A percentile compares a stretch with the other conserved stretches of the same genome.
Conservation (phyloP, 1,140 invertebrate genomes). For the Drosophila melanica region DNA sequence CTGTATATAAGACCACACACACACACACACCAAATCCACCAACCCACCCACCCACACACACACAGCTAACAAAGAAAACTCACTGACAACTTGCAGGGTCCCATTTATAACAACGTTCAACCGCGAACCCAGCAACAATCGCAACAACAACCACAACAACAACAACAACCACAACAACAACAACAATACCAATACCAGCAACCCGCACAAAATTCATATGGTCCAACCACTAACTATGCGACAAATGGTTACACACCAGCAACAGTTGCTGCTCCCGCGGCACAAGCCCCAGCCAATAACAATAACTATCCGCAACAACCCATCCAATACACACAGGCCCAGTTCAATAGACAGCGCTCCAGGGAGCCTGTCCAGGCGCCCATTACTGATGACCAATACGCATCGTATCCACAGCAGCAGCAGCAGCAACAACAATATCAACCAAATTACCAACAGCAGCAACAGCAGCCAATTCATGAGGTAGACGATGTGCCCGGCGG, state of each 20-base stretch:
- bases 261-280: slow-evolving; percentile 37
- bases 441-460: slow-evolving; percentile 32
- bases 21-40: slow-evolving; percentile 9
- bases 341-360: slow-evolving; percentile 73
- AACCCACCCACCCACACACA: slow-evolving; percentile 20
- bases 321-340: slow-evolving; percentile 76
- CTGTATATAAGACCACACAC: slow-evolving; percentile 20
- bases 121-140: slow-evolving; percentile 48
- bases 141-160: slow-evolving; percentile 33
- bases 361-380: slow-evolving; percentile 50
- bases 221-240: slow-evolving; percentile 40
- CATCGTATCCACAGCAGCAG: slow-evolving; percentile 27
- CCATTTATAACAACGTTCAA: slow-evolving; percentile 81
- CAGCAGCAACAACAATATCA: slow-evolving; percentile 28
- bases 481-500: slow-evolving; percentile 49
- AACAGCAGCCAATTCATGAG: slow-evolving; percentile 29
- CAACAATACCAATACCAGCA: slow-evolving; percentile 26
- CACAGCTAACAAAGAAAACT: slow-evolving; percentile 45
- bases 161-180: slow-evolving; percentile 41
- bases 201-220: slow-evolving; percentile 35
- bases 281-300: slow-evolving; percentile 46
- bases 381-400: background rate
- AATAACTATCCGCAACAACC: slow-evolving; percentile 59
- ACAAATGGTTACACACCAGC: slow-evolving; percentile 44
- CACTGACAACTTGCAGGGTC: slow-evolving; percentile 75